Conservation (phyloP, 2,113 vertebrate species). For the Paramormyrops kingsleyae region DNA sequence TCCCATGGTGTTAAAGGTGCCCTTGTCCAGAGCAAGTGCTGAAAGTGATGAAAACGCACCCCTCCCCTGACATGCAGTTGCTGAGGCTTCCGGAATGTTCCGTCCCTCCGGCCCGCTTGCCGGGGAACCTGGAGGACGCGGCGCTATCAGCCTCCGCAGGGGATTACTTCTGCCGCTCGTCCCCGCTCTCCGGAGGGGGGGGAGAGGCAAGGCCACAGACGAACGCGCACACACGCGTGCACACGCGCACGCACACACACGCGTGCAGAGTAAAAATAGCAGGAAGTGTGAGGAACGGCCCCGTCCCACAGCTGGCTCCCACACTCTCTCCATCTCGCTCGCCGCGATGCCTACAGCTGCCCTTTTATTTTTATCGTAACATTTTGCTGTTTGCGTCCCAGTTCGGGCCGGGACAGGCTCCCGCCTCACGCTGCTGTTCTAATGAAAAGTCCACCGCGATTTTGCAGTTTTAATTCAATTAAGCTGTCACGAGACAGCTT, state of each 20-base stretch:
- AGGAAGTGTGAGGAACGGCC: constrained; percentile 5
- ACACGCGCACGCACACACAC: background rate
- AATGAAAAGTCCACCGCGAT: background rate
- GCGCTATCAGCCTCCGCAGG: background rate
- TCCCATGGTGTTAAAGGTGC: background rate
- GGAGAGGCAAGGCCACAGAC: background rate
- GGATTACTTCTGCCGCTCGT: background rate
- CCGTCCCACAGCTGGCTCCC: constrained; percentile 2
- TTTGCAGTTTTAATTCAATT: background rate
- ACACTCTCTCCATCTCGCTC: background rate
- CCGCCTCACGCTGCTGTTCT: background rate
- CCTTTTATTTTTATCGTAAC: constrained; percentile 5
- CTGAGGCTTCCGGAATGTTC: background rate
- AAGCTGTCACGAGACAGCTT: background rate
- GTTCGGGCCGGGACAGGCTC: background rate
- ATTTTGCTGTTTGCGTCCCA: background rate
- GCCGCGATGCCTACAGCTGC: background rate
- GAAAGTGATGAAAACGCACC: background rate
- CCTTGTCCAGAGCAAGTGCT: constrained; percentile 4
- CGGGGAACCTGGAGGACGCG: background rate
- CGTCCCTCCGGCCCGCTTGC: background rate
- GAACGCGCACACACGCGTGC: background rate
- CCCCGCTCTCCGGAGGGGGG: background rate
- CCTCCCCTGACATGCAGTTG: background rate
- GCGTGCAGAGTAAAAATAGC: constrained; percentile 3